Percentiles rank a stretch among this genome's conserved stretches.
Conservation (phyloP, 2,888 invertebrate genomes). For the Cephus spinipes region DNA sequence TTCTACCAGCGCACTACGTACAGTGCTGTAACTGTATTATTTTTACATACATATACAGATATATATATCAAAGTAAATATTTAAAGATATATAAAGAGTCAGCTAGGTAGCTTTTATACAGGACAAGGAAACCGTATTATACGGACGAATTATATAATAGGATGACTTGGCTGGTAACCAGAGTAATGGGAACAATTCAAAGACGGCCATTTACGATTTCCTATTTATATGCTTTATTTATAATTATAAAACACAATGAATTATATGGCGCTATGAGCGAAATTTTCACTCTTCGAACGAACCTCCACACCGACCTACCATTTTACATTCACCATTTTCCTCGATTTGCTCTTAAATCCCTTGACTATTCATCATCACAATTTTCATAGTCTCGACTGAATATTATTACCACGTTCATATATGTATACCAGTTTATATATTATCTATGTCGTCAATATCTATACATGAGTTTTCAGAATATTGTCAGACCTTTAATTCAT, state of each 20-base stretch:
- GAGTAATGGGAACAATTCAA: conserved; percentile 13
- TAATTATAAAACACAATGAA: background rate
- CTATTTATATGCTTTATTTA: background rate
- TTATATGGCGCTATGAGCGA: background rate
- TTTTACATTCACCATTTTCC: background rate
- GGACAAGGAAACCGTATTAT: conserved; percentile 25
- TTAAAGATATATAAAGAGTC: background rate
- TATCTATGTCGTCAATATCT: no score
- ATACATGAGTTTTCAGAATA: no score
- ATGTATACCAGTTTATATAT: no score
- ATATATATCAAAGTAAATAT: conserved; percentile 13
- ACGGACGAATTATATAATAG: conserved; percentile 5
- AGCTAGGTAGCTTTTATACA: conserved; percentile 11
- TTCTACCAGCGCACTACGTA: background rate
- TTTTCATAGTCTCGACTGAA: background rate
- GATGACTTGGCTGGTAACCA: conserved; percentile 20
- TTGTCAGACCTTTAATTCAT: background rate
- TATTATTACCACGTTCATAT: no score
- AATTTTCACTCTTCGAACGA: background rate
- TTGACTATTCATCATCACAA: background rate
- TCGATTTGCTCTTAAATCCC: background rate
- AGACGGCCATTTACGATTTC: background rate
- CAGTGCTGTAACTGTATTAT: background rate
- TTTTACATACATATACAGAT: background rate
- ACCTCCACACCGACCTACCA: background rate